Evolutionary conservation across 30 jellyfish, hydroid and myxozoan genomes (phyloP), one percentile per base, ranked within the genome.

Genomic region (Chrysaora quinquecirrha): DNA sequence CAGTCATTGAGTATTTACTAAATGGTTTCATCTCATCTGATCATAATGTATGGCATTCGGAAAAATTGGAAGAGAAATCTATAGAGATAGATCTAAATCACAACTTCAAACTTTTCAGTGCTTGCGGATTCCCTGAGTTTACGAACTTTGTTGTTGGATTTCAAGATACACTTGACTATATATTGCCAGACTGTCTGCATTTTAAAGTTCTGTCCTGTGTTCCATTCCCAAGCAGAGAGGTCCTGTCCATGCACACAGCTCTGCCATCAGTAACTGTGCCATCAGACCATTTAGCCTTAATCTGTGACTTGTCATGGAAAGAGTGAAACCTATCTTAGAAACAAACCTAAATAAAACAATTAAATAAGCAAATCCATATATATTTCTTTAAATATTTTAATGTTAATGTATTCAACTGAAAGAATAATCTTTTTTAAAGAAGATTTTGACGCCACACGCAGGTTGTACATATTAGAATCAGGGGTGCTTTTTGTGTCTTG

Each of bases 261-360:
- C 62, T 94, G 86, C 99, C 99, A 3, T 94, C 96, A 19, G 92
- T 94, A 18, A 95, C 84, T 1, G 84, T 77, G 11, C 97, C 97
- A 28, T 94, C 99, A 34, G 99, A 94, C 48, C 99, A 94, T 61
- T 33, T 94, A 23, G 96, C 99, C 14, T 43, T 94, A 16, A 86
- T 94, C n/a, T 83, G 96, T 64, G 95, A 94, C 71, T 43, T 91
- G 72, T 70, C 54, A 31, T 91, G 98, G 98, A 38, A 60, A 20
- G 76, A 68, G 12, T 67, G 25, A 52, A 3, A 38, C 54, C n/a
- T n/a, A n/a, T n/a, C n/a, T n/a, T n/a, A n/a, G n/a, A n/a, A n/a
- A n/a, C n/a, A n/a, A n/a, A n/a, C n/a, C n/a, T n/a, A n/a, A n/a
- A n/a, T n/a, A n/a, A n/a, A n/a, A n/a, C n/a, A n/a, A n/a, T n/a